Conservation (phyloP, 2,113 vertebrate genomes). For the Spilogale gracilis region DNA sequence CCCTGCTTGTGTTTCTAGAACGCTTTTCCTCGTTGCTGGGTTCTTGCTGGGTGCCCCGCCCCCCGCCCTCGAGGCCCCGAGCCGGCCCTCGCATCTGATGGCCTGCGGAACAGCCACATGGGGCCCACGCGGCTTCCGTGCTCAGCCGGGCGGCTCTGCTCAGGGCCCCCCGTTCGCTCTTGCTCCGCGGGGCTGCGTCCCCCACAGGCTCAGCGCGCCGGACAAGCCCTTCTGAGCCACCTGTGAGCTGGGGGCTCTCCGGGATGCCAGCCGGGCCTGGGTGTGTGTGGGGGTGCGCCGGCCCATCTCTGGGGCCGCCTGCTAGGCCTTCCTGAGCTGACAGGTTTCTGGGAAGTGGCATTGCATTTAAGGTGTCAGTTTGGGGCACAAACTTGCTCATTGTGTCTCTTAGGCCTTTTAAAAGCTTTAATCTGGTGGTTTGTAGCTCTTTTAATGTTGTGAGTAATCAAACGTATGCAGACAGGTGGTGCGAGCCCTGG, state of each 20-base stretch:
- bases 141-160: not conserved
- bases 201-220: not conserved
- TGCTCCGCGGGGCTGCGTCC: not conserved
- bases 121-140: not conserved
- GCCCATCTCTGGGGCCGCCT: not conserved
- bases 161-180: not conserved
- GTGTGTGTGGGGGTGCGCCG: not conserved
- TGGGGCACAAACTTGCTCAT: too few relatives aligned
- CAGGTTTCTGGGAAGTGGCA: not conserved
- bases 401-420: not conserved
- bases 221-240: not conserved
- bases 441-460: not conserved
- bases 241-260: not conserved
- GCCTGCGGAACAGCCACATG: accelerated
- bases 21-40: not conserved
- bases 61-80: not conserved
- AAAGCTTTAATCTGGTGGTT: not conserved
- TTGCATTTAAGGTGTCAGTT: not conserved
- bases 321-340: not conserved
- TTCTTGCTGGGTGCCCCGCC: not conserved
- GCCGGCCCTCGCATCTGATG: not conserved
- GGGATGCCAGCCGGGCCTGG: not conserved
- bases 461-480: not conserved
- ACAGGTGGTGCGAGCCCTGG: not conserved
- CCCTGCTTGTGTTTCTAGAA: not conserved